phyloP scores from a whole-genome alignment of 2,113 vertebrate genomes.

The Pterocles burchelli region DNA sequence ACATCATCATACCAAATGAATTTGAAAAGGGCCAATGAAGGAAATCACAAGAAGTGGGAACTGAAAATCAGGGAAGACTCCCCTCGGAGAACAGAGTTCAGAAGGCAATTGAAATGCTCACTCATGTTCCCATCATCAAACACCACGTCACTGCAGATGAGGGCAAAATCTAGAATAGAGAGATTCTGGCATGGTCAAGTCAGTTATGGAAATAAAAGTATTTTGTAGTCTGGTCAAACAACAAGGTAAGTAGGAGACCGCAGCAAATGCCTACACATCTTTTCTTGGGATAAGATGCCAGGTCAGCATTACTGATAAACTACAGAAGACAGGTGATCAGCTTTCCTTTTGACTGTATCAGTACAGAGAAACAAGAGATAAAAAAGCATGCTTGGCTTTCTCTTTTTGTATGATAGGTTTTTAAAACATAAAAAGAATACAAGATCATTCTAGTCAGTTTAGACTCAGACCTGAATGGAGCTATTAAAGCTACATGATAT shows the following conservation, averaged over 20 bases:
- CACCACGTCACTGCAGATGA: not conserved
- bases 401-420: not conserved
- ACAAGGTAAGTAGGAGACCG: not conserved
- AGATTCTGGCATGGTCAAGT: not conserved
- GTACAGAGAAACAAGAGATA: not conserved
- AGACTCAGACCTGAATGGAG: not conserved
- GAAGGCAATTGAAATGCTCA: not conserved
- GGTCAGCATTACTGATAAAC: not conserved
- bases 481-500: not conserved
- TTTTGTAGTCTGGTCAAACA: not conserved
- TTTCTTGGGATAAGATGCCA: not conserved
- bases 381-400: not conserved
- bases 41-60: not conserved
- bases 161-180: not conserved
- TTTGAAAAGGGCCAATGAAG: not conserved
- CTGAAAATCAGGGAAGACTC: not conserved
- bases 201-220: not conserved
- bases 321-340: not conserved
- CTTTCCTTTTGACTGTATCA: not conserved
- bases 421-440: not conserved
- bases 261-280: not conserved
- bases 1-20: not conserved
- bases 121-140: not conserved
- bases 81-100: rapidly evolving
- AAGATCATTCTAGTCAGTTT: not conserved